Evolutionary conservation across 2,113 vertebrate genomes (phyloP).

Genomic region (Malurus elegans): DNA sequence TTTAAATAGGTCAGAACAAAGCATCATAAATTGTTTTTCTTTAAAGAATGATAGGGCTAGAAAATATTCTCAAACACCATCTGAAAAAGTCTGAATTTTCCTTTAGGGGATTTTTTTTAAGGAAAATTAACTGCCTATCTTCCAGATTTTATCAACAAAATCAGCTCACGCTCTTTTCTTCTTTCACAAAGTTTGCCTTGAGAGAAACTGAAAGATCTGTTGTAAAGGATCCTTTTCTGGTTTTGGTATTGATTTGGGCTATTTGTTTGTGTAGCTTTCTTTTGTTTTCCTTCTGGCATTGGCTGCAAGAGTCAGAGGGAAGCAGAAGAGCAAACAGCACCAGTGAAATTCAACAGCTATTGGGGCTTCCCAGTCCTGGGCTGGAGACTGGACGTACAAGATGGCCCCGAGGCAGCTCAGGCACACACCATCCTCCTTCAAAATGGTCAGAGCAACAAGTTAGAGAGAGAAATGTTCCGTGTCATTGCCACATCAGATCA

Average conservation of each 20-base stretch:
- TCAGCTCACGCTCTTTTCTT: background rate
- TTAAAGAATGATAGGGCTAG: background rate
- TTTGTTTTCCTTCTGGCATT: background rate
- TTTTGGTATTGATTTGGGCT: background rate
- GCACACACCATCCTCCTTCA: background rate
- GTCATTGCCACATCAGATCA: background rate
- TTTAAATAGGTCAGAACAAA: background rate
- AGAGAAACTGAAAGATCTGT: background rate
- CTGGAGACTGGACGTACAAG: background rate
- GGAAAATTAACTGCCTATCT: background rate
- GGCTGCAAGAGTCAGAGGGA: background rate
- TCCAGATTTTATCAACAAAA: background rate
- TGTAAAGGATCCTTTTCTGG: background rate
- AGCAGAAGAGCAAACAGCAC: background rate
- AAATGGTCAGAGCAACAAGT: background rate
- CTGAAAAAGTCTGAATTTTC: background rate
- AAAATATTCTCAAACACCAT: background rate
- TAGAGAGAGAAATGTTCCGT: background rate
- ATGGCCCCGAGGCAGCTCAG: background rate
- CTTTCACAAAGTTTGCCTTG: background rate
- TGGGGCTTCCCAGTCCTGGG: background rate
- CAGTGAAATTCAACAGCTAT: background rate
- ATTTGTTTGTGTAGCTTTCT: background rate
- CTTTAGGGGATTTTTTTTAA: background rate
- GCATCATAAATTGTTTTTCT: background rate